These are phyloP conservation scores for Elymnias hypermnestra DNA, from an alignment of 1,140 invertebrate species.

Conservation along the genomic window DNA sequence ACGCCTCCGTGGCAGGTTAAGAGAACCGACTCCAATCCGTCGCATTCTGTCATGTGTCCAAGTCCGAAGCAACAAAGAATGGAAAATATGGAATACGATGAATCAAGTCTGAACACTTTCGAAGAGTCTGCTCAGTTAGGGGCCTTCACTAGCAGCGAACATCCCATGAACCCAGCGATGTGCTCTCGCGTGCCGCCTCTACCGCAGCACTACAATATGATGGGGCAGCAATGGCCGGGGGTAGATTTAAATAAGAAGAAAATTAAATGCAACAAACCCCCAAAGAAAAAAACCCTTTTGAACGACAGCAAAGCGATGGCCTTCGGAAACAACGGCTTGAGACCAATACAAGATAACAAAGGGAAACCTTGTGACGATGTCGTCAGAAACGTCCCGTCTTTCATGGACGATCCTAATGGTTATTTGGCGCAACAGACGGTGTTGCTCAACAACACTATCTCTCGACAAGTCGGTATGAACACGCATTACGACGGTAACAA, in stretches of 20 bases:
- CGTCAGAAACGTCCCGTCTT: conserved; percentile 70
- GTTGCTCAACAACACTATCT: conserved; percentile 88
- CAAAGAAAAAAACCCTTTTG: conserved; percentile 77
- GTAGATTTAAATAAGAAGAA: conserved; percentile 81
- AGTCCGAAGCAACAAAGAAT: conserved; percentile 49
- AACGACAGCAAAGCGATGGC: conserved; percentile 50
- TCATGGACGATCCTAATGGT: conserved; percentile 92
- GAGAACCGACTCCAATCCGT: conserved; percentile 42
- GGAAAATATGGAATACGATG: conserved; percentile 55
- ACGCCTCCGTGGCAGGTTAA: conserved; percentile 81
- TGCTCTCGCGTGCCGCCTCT: conserved; percentile 84
- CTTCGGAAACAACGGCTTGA: conserved; percentile 51
- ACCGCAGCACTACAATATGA: conserved; percentile 81
- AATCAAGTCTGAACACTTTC: conserved; percentile 34
- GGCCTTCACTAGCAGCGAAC: conserved; percentile 45
- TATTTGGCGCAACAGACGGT: conserved; percentile 92
- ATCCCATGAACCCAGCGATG: conserved; percentile 47
- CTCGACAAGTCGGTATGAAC: conserved; percentile 80
- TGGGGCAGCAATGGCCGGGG: conserved; percentile 70
- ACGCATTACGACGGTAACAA: conserved; percentile 46
- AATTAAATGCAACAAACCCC: conserved; percentile 73
- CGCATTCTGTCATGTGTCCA: conserved; percentile 38
- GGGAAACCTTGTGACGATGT: conserved; percentile 44
- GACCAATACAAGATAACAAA: conserved; percentile 52
- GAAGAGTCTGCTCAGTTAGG: conserved; percentile 45